A percentile compares a stretch with the other conserved stretches of the same genome.
Conservation (phyloP, 1,140 invertebrate genomes). For the Coboldia fuscipes region DNA sequence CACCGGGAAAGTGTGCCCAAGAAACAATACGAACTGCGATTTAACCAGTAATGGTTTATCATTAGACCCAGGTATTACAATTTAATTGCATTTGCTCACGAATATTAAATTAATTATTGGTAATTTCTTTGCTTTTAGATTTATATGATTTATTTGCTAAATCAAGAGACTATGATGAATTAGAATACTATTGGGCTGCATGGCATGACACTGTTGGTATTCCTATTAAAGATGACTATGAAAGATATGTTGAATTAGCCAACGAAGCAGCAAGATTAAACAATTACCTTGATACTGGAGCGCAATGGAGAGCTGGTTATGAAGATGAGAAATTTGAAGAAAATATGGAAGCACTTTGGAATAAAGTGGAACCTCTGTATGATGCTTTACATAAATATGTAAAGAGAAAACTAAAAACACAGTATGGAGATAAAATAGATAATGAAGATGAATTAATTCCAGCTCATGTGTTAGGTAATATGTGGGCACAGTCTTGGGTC, state of each 20-base stretch:
- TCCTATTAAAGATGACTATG: constrained; percentile 39
- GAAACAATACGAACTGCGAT: constrained; percentile 23
- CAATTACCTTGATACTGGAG: constrained; percentile 34
- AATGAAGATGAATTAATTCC: constrained; percentile 16
- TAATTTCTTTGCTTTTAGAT: no score
- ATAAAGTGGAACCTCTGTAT: constrained; percentile 33
- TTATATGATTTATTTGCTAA: constrained; percentile 39
- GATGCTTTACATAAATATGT: constrained; percentile 39
- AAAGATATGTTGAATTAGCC: constrained; percentile 46
- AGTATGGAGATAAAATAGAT: constrained; percentile 21
- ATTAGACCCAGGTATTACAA: constrained; percentile 44
- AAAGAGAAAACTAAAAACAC: constrained; percentile 25
- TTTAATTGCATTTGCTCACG: constrained; percentile 8
- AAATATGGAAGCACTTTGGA: constrained; percentile 23
- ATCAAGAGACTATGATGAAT: constrained; percentile 46
- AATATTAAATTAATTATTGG: no score
- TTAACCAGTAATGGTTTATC: constrained; percentile 41
- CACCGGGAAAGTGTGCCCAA: constrained; percentile 55
- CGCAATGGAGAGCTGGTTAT: constrained; percentile 29
- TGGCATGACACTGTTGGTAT: constrained; percentile 56
- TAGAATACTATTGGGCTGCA: constrained; percentile 49
- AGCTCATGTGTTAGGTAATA: constrained; percentile 24
- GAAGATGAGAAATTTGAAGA: constrained; percentile 26
- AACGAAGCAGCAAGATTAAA: constrained; percentile 58
- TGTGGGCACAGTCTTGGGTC: constrained; percentile 65